These are phyloP conservation scores for Hydrotaea cyrtoneurina DNA, from an alignment of 2,888 invertebrate genomes.

Conservation along the genomic window DNA sequence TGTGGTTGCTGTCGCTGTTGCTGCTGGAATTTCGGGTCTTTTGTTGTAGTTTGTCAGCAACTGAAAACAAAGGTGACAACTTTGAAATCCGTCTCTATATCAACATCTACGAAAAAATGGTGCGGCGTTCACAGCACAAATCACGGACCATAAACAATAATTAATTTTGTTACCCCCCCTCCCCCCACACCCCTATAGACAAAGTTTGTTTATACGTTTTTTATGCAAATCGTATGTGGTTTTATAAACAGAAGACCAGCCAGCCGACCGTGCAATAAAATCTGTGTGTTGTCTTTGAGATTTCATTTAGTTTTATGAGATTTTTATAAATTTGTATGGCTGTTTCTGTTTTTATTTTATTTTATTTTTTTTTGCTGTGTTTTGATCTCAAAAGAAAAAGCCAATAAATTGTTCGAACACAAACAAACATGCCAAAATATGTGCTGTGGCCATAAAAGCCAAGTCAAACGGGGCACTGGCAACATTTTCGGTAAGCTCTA, in stretches of 20 bases:
- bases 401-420: slow-evolving; percentile 32
- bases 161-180: slow-evolving; percentile 66
- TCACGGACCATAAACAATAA: slow-evolving; percentile 58
- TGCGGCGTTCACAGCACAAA: not conserved
- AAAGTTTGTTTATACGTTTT: slow-evolving; percentile 55
- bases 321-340: slow-evolving; percentile 32
- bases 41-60: slow-evolving; percentile 4
- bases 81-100: slow-evolving; percentile 32
- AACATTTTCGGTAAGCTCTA: slow-evolving; percentile 15
- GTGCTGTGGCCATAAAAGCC: slow-evolving; percentile 12
- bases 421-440: slow-evolving; percentile 37
- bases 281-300: not conserved
- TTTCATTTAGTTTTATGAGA: slow-evolving; percentile 32
- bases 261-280: not conserved
- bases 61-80: slow-evolving; percentile 54
- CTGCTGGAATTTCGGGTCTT: slow-evolving; percentile 34
- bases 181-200: no score
- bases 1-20: slow-evolving; percentile 16
- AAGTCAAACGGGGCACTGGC: not conserved
- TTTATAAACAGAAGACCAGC: not conserved
- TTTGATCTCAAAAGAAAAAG: not conserved
- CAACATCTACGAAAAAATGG: not conserved
- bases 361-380: no score
- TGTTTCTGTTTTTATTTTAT: no score
- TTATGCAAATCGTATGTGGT: slow-evolving; percentile 52